Conservation (phyloP, 1,140 invertebrate genomes). For the Lamellibrachia luymesi region DNA sequence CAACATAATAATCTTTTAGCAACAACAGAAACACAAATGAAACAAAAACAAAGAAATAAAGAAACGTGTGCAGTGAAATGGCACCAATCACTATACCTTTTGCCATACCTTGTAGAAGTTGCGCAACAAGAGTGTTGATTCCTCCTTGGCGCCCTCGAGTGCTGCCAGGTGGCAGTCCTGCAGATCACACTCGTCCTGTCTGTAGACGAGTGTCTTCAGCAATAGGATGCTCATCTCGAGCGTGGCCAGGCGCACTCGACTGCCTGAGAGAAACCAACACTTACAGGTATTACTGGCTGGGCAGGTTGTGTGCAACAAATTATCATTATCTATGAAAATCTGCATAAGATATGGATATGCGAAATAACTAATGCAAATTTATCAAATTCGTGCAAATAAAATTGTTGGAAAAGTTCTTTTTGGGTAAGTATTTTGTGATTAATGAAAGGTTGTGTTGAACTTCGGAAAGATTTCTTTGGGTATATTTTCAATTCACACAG, state of each 20-base stretch:
- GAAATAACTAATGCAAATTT: not conserved
- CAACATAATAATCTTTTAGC: not conserved
- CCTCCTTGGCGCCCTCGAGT: conserved; percentile 78
- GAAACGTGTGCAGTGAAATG: conserved; percentile 21
- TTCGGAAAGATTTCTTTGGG: not conserved
- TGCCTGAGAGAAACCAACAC: conserved; percentile 57
- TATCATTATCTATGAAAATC: not conserved
- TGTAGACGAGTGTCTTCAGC: conserved; percentile 63
- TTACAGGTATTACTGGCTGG: not conserved
- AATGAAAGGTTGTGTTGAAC: not conserved
- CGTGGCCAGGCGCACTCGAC: conserved; percentile 81
- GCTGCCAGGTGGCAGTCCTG: conserved; percentile 68
- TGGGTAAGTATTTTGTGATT: not conserved
- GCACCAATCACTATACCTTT: conserved; percentile 21
- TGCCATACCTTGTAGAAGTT: conserved; percentile 83
- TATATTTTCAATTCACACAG: too few species aligned
- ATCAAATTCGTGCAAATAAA: not conserved
- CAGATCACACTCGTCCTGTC: conserved; percentile 60
- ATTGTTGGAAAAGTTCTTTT: not conserved
- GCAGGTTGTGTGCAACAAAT: not conserved
- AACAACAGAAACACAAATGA: not conserved
- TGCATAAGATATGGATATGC: not conserved
- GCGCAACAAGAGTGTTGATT: conserved; percentile 79
- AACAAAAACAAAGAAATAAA: conserved; percentile 27
- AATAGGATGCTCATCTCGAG: conserved; percentile 83